A percentile compares a stretch with the other conserved stretches of the same genome.
phyloP scores from a whole-genome alignment of 2,113 vertebrate genomes.

The Vidua chalybeata region DNA sequence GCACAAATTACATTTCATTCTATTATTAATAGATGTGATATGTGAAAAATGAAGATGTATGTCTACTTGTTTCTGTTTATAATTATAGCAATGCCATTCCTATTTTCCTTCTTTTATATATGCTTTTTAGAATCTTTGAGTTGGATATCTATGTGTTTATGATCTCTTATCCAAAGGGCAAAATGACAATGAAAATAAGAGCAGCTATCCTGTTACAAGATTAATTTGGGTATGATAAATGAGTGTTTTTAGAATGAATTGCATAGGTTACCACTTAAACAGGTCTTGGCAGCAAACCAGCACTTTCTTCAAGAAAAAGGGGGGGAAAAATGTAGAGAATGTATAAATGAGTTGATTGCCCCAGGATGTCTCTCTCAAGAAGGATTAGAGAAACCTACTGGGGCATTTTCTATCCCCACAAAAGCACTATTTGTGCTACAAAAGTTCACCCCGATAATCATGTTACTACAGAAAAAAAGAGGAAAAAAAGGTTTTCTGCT shows the following conservation, averaged over 20 bases:
- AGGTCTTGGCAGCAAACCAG: constrained; percentile 67
- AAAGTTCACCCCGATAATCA: constrained; percentile 26
- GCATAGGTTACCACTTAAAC: constrained; percentile 61
- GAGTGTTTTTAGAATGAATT: constrained; percentile 68
- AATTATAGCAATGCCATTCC: constrained; percentile 59
- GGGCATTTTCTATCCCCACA: constrained; percentile 52
- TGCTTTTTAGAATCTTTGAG: background rate
- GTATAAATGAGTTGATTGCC: constrained; percentile 66
- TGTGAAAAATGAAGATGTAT: constrained; percentile 69
- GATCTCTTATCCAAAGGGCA: constrained; percentile 54
- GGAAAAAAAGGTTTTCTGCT: constrained; percentile 2
- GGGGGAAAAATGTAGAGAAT: constrained; percentile 51
- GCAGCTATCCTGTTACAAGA: constrained; percentile 50
- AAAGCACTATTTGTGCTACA: constrained; percentile 55
- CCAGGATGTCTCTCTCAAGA: constrained; percentile 70
- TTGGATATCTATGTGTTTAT: constrained; percentile 25
- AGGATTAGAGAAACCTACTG: constrained; percentile 64
- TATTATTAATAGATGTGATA: constrained; percentile 62
- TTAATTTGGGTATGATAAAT: constrained; percentile 73
- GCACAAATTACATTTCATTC: constrained; percentile 60
- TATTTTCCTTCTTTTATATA: constrained; percentile 30
- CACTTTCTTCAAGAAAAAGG: background rate
- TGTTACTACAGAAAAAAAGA: background rate
- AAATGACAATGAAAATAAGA: constrained; percentile 55
- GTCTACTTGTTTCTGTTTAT: constrained; percentile 59